These are phyloP conservation scores for Nasonia longicornis DNA, from an alignment of 1,140 invertebrate genomes.

Conservation along the genomic window DNA sequence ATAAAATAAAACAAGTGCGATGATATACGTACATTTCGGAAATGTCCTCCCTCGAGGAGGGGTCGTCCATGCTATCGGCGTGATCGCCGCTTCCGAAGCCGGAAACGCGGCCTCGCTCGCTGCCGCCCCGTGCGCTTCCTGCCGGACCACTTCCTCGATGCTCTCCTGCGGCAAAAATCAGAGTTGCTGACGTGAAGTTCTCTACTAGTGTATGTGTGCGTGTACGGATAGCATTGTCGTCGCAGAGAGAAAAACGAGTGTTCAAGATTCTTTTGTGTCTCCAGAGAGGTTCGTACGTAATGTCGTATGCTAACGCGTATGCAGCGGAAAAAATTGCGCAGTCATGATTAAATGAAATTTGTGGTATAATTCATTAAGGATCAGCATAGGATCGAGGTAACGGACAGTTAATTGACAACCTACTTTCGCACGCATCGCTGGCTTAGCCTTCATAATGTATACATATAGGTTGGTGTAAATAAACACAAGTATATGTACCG, in stretches of 20 bases:
- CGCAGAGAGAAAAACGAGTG: not conserved
- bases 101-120: constrained; percentile 64
- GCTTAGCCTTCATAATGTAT: too few species aligned
- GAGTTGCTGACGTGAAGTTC: constrained; percentile 22
- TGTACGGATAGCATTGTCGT: constrained; percentile 27
- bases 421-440: not conserved
- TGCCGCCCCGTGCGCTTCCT: constrained; percentile 52
- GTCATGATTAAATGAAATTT: too few species aligned
- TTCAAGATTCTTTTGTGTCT: not conserved
- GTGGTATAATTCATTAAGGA: constrained; percentile 6
- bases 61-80: constrained; percentile 65
- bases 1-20: not conserved
- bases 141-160: constrained; percentile 60
- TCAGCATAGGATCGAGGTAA: not conserved
- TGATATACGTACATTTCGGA: constrained; percentile 63
- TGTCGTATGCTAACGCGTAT: too few species aligned
- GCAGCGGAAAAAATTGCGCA: constrained; percentile 4
- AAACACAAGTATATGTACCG: too few species aligned
- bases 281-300: not conserved
- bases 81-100: constrained; percentile 61
- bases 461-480: too few species aligned
- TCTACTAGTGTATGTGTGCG: constrained; percentile 30
- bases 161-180: constrained; percentile 53
- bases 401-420: not conserved
- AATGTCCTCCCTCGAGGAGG: constrained; percentile 66